Percentiles rank a stretch among this genome's conserved stretches.
These are phyloP conservation scores for Aphrocallistes beatrix DNA, from an alignment of 37 sponge, comb jelly and placozoan species.

Conservation along the genomic window DNA sequence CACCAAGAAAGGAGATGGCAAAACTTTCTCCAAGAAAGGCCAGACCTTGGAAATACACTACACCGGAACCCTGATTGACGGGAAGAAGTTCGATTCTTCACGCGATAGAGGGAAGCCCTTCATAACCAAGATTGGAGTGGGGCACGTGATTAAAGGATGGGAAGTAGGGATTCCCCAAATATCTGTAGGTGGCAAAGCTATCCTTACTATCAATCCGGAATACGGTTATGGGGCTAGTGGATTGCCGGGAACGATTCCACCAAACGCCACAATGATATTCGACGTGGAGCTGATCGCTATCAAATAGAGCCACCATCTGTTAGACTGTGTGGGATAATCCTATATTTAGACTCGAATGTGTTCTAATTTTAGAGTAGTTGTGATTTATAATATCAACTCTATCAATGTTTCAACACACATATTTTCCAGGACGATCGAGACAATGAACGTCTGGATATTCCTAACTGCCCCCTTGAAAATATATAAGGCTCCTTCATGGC, in stretches of 20 bases:
- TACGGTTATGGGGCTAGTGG: slow-evolving; percentile 71
- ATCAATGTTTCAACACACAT: too few relatives aligned
- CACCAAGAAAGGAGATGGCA: slow-evolving; percentile 50
- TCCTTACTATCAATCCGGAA: slow-evolving; percentile 70
- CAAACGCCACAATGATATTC: slow-evolving; percentile 80
- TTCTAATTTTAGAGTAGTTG: too few relatives aligned
- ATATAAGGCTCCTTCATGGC: too few relatives aligned
- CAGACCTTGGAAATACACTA: slow-evolving; percentile 83
- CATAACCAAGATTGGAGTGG: slow-evolving; percentile 68
- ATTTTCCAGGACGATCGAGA: too few relatives aligned
- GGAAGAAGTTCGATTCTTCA: slow-evolving; percentile 95
- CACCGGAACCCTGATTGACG: slow-evolving; percentile 78
- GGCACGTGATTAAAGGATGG: slow-evolving; percentile 79
- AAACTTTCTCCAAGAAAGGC: slow-evolving; percentile 53
- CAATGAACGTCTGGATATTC: too few relatives aligned
- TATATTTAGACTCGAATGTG: too few relatives aligned
- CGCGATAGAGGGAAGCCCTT: slow-evolving; percentile 72
- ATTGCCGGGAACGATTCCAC: slow-evolving; percentile 62
- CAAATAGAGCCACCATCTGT: too few relatives aligned
- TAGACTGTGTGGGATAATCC: too few relatives aligned
- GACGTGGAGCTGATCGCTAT: slow-evolving; percentile 79
- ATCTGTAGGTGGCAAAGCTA: slow-evolving; percentile 57
- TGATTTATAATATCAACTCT: too few relatives aligned
- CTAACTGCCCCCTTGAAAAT: too few relatives aligned
- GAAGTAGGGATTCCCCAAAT: slow-evolving; percentile 60